Conservation (phyloP, 1,140 invertebrate species). For the Drosophila burlai region DNA sequence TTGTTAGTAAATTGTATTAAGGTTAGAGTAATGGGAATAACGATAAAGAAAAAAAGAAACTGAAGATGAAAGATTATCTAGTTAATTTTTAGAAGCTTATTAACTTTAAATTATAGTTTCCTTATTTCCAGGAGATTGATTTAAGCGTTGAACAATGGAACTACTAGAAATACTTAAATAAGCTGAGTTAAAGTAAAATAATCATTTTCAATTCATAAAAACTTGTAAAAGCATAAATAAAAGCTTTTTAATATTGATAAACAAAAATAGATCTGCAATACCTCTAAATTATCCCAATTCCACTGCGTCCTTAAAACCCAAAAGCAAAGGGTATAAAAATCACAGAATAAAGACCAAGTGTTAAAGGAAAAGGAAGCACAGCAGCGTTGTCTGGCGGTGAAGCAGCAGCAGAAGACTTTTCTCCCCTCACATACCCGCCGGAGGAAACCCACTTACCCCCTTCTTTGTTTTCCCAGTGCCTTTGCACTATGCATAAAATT, state of each 20-base stretch:
- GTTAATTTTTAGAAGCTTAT: too few species aligned
- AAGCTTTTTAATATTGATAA: neutral
- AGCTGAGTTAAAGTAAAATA: neutral
- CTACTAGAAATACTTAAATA: neutral
- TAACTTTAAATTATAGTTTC: neutral
- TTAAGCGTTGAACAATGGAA: neutral
- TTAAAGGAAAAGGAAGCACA: neutral
- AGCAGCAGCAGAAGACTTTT: slow-evolving; percentile 21
- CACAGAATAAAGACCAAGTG: neutral
- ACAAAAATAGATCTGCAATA: neutral
- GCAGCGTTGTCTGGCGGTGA: slow-evolving; percentile 31
- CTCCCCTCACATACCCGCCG: neutral
- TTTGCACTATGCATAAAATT: slow-evolving; percentile 47
- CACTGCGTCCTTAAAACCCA: too few species aligned
- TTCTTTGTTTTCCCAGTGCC: slow-evolving; percentile 5
- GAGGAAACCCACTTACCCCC: neutral
- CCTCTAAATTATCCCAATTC: neutral
- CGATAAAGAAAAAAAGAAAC: too few species aligned
- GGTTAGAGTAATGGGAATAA: too few species aligned
- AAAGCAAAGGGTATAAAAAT: neutral
- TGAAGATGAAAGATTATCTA: too few species aligned
- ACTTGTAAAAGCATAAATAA: neutral
- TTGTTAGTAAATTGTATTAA: too few species aligned
- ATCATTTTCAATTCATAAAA: neutral
- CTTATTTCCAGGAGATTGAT: neutral